A percentile compares a stretch with the other conserved stretches of the same genome.
These are phyloP conservation scores for Pseudorhombus dupliciocellatus DNA, from an alignment of 2,113 vertebrate species.

Conservation along the genomic window DNA sequence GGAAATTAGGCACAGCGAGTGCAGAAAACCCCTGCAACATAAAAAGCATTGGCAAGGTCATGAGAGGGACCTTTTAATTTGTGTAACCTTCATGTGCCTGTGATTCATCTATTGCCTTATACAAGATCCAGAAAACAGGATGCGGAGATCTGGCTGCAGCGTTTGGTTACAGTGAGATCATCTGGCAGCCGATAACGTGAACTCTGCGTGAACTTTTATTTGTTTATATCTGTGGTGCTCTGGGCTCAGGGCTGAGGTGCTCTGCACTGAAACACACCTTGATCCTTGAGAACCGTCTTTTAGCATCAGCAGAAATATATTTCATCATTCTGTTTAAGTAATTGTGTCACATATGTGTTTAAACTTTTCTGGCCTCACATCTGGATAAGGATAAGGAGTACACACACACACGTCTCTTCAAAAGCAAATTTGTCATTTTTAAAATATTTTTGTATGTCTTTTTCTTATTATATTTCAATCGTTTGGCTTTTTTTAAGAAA, in stretches of 20 bases:
- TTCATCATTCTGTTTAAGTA: too few species aligned
- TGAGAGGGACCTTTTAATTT: constrained; percentile 46
- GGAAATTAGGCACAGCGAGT: constrained; percentile 48
- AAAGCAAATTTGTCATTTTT: too few species aligned
- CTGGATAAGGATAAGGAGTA: neutral
- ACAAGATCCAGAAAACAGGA: constrained; percentile 16
- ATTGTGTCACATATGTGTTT: neutral
- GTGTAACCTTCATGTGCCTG: constrained; percentile 6
- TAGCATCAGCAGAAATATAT: neutral
- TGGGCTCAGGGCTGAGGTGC: neutral
- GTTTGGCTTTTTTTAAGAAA: too few species aligned
- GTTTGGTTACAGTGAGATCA: constrained; percentile 19
- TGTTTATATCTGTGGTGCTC: constrained; percentile 26
- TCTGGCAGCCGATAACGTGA: constrained; percentile 29
- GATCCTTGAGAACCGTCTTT: too few species aligned
- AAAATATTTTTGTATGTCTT: neutral
- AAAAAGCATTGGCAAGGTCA: constrained; percentile 41
- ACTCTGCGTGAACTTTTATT: constrained; percentile 45
- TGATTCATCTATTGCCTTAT: constrained; percentile 38
- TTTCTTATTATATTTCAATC: neutral
- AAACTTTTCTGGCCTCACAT: neutral
- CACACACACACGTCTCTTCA: neutral
- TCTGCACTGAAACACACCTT: neutral
- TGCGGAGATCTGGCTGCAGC: neutral
- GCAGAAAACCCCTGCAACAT: constrained; percentile 28